Conservation (phyloP, 1,140 invertebrate genomes). For the Gonatopus flavifemur region DNA sequence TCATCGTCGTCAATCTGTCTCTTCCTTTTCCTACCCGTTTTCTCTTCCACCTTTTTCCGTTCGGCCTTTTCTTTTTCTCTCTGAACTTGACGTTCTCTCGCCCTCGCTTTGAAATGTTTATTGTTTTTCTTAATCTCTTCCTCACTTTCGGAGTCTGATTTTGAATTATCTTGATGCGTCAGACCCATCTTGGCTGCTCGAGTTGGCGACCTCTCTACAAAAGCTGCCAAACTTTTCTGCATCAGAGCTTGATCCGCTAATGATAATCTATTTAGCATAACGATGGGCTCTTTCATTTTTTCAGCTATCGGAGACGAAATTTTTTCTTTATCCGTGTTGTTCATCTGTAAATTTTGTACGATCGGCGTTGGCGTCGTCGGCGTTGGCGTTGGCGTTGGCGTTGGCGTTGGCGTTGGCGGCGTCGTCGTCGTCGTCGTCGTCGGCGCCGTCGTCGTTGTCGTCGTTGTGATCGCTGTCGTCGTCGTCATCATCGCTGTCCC, state of each 20-base stretch:
- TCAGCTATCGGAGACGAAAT: conserved; percentile 20
- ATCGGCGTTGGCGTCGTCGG: conserved; percentile 6
- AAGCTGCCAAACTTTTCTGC: conserved; percentile 65
- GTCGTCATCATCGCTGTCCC: conserved; percentile 13
- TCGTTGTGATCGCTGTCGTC: conserved; percentile 11
- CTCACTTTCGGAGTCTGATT: conserved; percentile 60
- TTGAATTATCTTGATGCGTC: conserved; percentile 42
- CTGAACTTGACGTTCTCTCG: conserved; percentile 50
- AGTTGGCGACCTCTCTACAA: conserved; percentile 63
- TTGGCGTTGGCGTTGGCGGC: conserved; percentile 11
- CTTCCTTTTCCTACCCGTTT: conserved; percentile 36
- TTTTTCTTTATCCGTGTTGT: conserved; percentile 39
- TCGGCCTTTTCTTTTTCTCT: conserved; percentile 50
- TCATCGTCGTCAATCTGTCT: conserved; percentile 40
- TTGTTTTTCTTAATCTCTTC: conserved; percentile 54
- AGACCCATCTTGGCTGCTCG: conserved; percentile 63
- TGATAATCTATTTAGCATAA: conserved; percentile 65
- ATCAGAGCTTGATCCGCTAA: conserved; percentile 65
- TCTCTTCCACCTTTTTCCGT: conserved; percentile 43
- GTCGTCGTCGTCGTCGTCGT: conserved; percentile 14
- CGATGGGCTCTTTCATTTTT: conserved; percentile 55
- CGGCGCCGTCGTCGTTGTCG: conserved; percentile 11
- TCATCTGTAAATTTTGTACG: conserved; percentile 38
- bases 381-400: conserved; percentile 13
- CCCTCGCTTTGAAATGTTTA: conserved; percentile 59